Evolutionary conservation across 23 tunicate genomes (phyloP).

Genomic region (Halocynthia aurantium): DNA sequence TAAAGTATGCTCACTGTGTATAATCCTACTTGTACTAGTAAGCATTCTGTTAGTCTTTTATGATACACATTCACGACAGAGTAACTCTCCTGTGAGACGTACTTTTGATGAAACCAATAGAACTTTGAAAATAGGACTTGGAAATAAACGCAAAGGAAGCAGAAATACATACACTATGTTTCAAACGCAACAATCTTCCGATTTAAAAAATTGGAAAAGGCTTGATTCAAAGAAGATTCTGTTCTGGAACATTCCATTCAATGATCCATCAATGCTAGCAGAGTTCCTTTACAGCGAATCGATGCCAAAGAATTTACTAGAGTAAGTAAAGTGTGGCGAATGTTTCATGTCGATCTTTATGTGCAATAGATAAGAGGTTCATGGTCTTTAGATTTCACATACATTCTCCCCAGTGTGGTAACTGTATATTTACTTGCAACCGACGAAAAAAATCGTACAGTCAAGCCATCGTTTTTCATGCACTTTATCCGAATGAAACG

Average conservation of each 20-base stretch:
- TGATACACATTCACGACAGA: too few relatives aligned
- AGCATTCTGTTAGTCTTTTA: too few relatives aligned
- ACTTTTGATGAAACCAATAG: too few relatives aligned
- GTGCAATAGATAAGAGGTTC: not conserved
- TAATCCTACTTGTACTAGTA: too few relatives aligned
- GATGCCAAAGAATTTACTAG: not conserved
- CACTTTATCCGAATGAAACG: not conserved
- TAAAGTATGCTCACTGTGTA: too few relatives aligned
- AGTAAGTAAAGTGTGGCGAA: not conserved
- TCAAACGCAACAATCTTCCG: too few relatives aligned
- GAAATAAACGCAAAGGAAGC: too few relatives aligned
- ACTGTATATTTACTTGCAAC: not conserved
- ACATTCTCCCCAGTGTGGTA: not conserved
- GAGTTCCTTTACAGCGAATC: not conserved
- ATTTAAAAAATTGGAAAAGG: too few relatives aligned
- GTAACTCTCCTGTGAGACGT: too few relatives aligned
- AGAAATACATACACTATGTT: too few relatives aligned
- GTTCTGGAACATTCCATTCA: not conserved
- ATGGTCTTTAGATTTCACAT: not conserved
- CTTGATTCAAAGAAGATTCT: not conserved
- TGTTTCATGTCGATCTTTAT: too few relatives aligned
- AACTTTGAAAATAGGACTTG: too few relatives aligned
- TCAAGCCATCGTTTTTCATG: conserved; percentile 1
- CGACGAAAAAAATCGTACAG: not conserved
- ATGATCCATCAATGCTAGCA: not conserved